A percentile compares a stretch with the other conserved stretches of the same genome.
These are phyloP conservation scores for Thrips palmi DNA, from an alignment of 1,140 invertebrate genomes.

Conservation along the genomic window DNA sequence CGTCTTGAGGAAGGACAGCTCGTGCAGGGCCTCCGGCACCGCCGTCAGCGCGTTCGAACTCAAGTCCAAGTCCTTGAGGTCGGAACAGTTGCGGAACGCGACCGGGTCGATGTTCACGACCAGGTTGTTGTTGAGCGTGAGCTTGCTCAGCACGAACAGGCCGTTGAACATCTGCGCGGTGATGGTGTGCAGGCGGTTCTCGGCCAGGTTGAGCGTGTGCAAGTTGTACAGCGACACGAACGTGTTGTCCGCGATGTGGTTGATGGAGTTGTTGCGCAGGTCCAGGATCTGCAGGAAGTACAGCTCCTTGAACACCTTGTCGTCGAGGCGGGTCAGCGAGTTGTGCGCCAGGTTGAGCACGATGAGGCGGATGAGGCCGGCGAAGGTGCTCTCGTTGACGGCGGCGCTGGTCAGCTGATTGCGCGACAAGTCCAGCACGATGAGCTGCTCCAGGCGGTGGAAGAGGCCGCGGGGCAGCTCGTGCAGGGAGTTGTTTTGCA, in stretches of 20 bases:
- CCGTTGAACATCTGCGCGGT: conserved; percentile 69
- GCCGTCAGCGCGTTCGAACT: conserved; percentile 63
- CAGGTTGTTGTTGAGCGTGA: conserved; percentile 68
- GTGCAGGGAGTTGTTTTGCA: conserved; percentile 61
- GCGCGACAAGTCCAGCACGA: conserved; percentile 67
- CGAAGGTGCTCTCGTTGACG: conserved; percentile 63
- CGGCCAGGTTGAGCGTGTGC: conserved; percentile 65
- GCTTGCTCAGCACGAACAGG: conserved; percentile 60
- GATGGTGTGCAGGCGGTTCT: conserved; percentile 64
- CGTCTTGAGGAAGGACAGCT: conserved; percentile 63
- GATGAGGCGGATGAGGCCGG: conserved; percentile 63
- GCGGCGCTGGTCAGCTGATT: conserved; percentile 70
- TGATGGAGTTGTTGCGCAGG: conserved; percentile 70
- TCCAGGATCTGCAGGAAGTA: conserved; percentile 75
- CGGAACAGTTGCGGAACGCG: conserved; percentile 79
- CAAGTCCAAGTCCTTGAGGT: conserved; percentile 75
- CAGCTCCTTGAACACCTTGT: conserved; percentile 69
- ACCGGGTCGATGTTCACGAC: conserved; percentile 59
- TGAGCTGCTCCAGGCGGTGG: conserved; percentile 59
- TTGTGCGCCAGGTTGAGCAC: conserved; percentile 74
- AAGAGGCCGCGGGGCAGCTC: conserved; percentile 65
- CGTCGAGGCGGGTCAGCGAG: conserved; percentile 57
- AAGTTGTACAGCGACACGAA: conserved; percentile 73
- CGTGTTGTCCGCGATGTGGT: conserved; percentile 68
- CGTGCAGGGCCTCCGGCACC: conserved; percentile 65